Evolutionary conservation across 2,888 invertebrate species (phyloP), one percentile per base, ranked within the genome.

Genomic region (Drosophila borealis): DNA sequence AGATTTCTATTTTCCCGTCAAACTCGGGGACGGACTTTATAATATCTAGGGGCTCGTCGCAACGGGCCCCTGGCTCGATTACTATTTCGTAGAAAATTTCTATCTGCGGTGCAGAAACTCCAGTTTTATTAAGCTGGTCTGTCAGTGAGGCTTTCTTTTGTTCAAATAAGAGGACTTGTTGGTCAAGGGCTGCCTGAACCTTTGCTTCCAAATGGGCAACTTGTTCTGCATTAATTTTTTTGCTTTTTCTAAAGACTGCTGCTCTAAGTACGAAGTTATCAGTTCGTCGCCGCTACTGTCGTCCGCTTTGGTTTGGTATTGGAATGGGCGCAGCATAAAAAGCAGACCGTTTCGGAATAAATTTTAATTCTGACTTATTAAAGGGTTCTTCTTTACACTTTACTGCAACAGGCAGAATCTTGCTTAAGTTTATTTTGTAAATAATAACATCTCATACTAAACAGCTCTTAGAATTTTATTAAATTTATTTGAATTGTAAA

Each of bases 21-120:
- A 42, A 42, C 42, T 42, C 42, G 41, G 41, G 41, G 17, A 41
- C 11, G 42, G 42, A 42, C 42, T 42, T 42, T 42, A 19, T 42
- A 42, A 42, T 42, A 10, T 42, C 42, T 19, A 42, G 19, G 19
- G 42, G 19, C 10, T 42, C 19, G 19, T 42, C 19, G 42, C 42
- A 42, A 10, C 6, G 17, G 17, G 10, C 11, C 42, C 10, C 42
- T 19, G 42, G 19, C 42, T 19, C 42, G 42, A 42, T 42, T 42
- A 10, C 10, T 42, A 42, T 42, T 42, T 19, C 19, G 21, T 21
- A 4, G 21, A 21, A 21, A 21, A 21, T 4, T 21, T 21, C 21
- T 21, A 3, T 21, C 21, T 21, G 21, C 21, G 21, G 21, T 21
- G 21, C 4, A 21, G 21, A 21, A 21, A 4, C 21, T 21, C 21